Conservation (phyloP, 23 tunicate species). For the Trididemnum miniatum region DNA sequence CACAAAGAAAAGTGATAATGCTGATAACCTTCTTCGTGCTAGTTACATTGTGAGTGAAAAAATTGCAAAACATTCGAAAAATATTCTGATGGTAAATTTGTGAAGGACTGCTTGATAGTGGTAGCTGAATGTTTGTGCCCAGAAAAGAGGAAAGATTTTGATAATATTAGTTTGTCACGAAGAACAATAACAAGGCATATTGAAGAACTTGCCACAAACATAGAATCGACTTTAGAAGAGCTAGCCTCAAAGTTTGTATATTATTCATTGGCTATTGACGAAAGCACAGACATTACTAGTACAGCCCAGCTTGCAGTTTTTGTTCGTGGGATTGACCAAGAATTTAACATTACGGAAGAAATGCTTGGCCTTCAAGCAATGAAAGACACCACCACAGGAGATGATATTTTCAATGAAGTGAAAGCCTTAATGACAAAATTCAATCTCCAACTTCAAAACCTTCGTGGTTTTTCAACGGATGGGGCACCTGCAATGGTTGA, state of each 20-base stretch:
- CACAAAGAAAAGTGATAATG: too few relatives aligned
- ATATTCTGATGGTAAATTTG: constrained; percentile 45
- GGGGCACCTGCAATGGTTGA: constrained; percentile 42
- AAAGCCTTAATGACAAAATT: constrained; percentile 25
- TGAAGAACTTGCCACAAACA: constrained; percentile 23
- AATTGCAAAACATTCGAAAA: constrained; percentile 53
- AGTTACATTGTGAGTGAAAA: too few relatives aligned
- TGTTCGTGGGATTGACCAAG: constrained; percentile 30
- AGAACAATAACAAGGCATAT: constrained; percentile 29
- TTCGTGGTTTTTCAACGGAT: constrained; percentile 33
- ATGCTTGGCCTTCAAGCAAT: constrained; percentile 18
- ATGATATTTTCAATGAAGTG: constrained; percentile 26
- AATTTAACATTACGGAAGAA: constrained; percentile 24
- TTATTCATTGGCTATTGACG: constrained; percentile 38
- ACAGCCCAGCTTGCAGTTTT: constrained; percentile 38
- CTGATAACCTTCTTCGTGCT: too few relatives aligned
- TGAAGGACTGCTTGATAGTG: constrained; percentile 34
- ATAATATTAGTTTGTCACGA: constrained; percentile 32
- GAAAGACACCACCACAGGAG: constrained; percentile 44
- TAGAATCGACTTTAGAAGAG: constrained; percentile 13
- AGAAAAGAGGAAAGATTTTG: constrained; percentile 39
- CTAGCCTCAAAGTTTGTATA: constrained; percentile 17
- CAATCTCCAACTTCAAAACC: background rate
- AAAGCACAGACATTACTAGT: constrained; percentile 31
- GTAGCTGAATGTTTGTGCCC: constrained; percentile 30